Conservation (phyloP, 2,888 invertebrate genomes). For the Scaptomyza polygonia region DNA sequence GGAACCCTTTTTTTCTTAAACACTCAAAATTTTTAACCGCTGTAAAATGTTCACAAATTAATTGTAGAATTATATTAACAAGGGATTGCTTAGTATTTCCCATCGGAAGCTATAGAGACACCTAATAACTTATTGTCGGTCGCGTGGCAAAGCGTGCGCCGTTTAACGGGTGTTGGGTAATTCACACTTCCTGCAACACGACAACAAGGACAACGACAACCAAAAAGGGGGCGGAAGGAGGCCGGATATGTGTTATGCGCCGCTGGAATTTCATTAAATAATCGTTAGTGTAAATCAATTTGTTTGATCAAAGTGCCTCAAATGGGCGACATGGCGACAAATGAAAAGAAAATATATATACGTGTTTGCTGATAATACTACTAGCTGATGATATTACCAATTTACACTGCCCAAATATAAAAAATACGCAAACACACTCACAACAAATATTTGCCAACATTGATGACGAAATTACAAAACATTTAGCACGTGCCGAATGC, state of each 20-base stretch:
- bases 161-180: constrained; percentile 62
- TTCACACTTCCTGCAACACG: constrained; percentile 73
- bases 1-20: not conserved
- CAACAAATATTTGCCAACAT: constrained; percentile 65
- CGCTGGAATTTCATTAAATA: constrained; percentile 78
- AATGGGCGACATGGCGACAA: constrained; percentile 74
- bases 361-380: constrained; percentile 10
- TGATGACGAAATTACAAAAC: constrained; percentile 63
- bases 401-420: constrained; percentile 51
- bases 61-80: constrained; percentile 52
- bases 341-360: constrained; percentile 76
- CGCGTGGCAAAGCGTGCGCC: constrained; percentile 60
- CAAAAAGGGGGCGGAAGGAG: not conserved
- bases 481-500: constrained; percentile 61
- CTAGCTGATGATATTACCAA: constrained; percentile 69
- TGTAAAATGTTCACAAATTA: constrained; percentile 21
- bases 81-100: constrained; percentile 7
- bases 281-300: constrained; percentile 77
- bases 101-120: constrained; percentile 29
- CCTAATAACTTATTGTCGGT: constrained; percentile 56
- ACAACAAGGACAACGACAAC: constrained; percentile 21
- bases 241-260: constrained; percentile 26
- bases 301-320: constrained; percentile 70
- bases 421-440: constrained; percentile 43
- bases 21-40: constrained; percentile 16